These are phyloP conservation scores for Euura saliciscinereae DNA, from an alignment of 1,140 invertebrate genomes.

Conservation along the genomic window DNA sequence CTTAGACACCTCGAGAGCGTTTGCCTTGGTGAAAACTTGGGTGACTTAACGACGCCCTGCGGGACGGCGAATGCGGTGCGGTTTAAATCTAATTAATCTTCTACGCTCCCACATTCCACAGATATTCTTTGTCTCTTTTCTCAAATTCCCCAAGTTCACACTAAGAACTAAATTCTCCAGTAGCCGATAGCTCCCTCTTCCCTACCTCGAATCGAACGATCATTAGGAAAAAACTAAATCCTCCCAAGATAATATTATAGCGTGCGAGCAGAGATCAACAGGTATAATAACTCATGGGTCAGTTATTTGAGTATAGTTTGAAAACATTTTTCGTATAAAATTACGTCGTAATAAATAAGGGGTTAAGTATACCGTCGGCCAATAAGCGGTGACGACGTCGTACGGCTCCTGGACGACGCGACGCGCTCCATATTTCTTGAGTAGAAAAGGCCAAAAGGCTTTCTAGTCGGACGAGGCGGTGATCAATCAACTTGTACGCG, in stretches of 20 bases:
- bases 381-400: background rate
- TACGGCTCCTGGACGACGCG: background rate
- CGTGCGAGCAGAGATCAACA: too few relatives aligned
- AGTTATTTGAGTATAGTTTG: too few relatives aligned
- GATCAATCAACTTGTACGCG: conserved; percentile 1
- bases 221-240: too few relatives aligned
- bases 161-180: background rate
- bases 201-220: too few relatives aligned
- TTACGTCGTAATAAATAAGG: background rate
- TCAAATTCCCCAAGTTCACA: background rate
- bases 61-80: background rate
- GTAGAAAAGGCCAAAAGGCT: background rate
- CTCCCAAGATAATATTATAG: too few relatives aligned
- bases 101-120: background rate
- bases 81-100: conserved; percentile 8
- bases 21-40: background rate
- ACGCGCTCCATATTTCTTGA: background rate
- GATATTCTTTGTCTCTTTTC: background rate
- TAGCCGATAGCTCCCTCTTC: too few relatives aligned
- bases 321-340: background rate
- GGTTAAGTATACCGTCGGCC: background rate
- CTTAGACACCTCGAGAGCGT: background rate
- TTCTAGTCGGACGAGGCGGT: background rate
- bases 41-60: background rate
- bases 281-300: too few relatives aligned